Percentiles rank a stretch among this genome's conserved stretches.
These are phyloP conservation scores for Scalopus aquaticus DNA, from an alignment of 2,113 vertebrate genomes.

Conservation along the genomic window DNA sequence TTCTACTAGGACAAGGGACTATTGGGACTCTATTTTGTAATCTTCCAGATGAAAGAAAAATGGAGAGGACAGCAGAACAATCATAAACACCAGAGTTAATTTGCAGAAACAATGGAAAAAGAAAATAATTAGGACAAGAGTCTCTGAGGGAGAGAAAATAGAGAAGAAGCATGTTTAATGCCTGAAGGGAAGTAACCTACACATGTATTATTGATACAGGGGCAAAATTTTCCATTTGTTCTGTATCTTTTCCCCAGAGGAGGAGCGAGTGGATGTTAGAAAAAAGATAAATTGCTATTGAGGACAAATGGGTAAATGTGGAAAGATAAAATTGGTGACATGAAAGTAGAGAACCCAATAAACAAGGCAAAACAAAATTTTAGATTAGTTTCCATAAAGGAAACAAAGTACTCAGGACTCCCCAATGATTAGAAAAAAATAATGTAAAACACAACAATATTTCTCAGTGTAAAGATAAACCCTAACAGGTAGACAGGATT, in stretches of 20 bases:
- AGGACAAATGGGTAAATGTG: background rate
- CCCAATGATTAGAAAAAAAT: background rate
- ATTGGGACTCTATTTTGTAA: background rate
- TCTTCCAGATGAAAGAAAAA: background rate
- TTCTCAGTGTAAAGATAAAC: slow-evolving; percentile 11
- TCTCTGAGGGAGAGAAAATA: background rate
- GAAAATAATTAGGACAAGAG: slow-evolving; percentile 46
- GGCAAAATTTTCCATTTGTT: background rate
- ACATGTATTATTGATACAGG: background rate
- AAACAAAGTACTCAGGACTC: background rate
- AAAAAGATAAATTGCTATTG: background rate
- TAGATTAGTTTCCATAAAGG: background rate
- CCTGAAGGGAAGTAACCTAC: background rate
- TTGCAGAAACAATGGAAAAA: slow-evolving; percentile 4
- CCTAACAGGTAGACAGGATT: background rate
- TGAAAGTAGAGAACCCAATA: background rate
- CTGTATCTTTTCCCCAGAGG: background rate
- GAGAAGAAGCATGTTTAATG: background rate
- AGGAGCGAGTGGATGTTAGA: background rate
- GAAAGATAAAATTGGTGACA: background rate
- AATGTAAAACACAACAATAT: background rate
- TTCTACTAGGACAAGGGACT: background rate
- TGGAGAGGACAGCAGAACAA: background rate
- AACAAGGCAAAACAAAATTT: background rate
- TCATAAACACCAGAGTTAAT: background rate